phyloP scores from a whole-genome alignment of 2,113 vertebrate genomes.

The Noctilio leporinus region DNA sequence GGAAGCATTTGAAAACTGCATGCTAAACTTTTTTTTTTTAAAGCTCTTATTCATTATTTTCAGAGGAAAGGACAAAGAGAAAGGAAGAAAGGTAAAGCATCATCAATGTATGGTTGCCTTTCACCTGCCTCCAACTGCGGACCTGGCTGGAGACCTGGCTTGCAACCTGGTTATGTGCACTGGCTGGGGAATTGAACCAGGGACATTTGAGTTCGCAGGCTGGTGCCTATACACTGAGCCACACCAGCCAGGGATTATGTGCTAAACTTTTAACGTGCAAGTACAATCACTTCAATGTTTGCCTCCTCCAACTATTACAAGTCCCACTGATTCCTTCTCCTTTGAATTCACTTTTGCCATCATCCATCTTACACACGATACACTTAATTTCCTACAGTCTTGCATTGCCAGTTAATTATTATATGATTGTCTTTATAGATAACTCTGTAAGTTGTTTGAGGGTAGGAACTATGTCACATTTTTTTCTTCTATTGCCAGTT shows the following conservation, averaged over 20 bases:
- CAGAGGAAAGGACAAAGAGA: no score
- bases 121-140: no score
- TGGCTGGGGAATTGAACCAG: no score
- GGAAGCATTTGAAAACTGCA: neutral
- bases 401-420: neutral
- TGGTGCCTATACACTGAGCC: no score
- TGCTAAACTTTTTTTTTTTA: neutral
- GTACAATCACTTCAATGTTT: neutral
- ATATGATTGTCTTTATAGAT: neutral
- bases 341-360: neutral
- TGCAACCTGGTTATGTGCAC: no score
- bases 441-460: neutral
- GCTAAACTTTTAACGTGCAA: neutral
- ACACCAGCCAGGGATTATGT: no score
- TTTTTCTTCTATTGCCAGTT: neutral
- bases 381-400: neutral
- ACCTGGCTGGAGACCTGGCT: no score
- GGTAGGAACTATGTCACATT: neutral
- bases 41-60: no score
- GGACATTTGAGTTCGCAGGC: no score
- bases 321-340: neutral
- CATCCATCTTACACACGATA: neutral
- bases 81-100: no score
- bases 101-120: no score
- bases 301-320: neutral